Conservation (phyloP, 1,140 invertebrate species). For the Ladona fulva region DNA sequence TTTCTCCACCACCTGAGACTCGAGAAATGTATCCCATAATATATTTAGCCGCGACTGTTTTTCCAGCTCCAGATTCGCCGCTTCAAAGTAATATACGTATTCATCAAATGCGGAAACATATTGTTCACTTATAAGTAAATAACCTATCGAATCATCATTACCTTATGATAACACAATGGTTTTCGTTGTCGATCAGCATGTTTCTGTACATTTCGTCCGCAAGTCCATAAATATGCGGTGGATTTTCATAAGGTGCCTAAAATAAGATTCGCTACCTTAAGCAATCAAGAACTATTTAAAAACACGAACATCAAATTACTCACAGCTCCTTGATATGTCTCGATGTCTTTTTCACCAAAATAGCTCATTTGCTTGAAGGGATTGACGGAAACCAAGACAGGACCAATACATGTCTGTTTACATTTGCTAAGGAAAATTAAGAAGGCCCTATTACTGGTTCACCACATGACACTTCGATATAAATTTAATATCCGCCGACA, state of each 20-base stretch:
- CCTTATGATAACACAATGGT: slow-evolving; percentile 69
- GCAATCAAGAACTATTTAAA: slow-evolving; percentile 14
- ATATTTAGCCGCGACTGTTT: slow-evolving; percentile 69
- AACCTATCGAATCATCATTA: slow-evolving; percentile 26
- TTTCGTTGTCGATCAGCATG: slow-evolving; percentile 64
- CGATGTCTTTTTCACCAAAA: slow-evolving; percentile 61
- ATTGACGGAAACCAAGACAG: slow-evolving; percentile 69
- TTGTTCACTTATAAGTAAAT: not conserved
- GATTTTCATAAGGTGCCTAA: slow-evolving; percentile 64
- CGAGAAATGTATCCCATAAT: slow-evolving; percentile 68
- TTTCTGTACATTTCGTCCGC: slow-evolving; percentile 71
- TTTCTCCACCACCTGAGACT: slow-evolving; percentile 57
- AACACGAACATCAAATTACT: slow-evolving; percentile 31
- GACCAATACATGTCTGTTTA: slow-evolving; percentile 68
- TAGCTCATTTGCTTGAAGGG: slow-evolving; percentile 69
- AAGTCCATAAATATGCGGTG: slow-evolving; percentile 64
- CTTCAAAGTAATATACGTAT: slow-evolving; percentile 32
- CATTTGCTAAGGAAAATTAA: not conserved
- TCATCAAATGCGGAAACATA: not conserved
- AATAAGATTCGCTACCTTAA: slow-evolving; percentile 19
- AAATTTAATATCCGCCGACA: no score
- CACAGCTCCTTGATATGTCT: slow-evolving; percentile 64
- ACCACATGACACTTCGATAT: not conserved
- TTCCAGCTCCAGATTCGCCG: slow-evolving; percentile 71
- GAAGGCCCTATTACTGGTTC: not conserved